Conservation (phyloP, 2,113 vertebrate species). For the Tor tambroides region DNA sequence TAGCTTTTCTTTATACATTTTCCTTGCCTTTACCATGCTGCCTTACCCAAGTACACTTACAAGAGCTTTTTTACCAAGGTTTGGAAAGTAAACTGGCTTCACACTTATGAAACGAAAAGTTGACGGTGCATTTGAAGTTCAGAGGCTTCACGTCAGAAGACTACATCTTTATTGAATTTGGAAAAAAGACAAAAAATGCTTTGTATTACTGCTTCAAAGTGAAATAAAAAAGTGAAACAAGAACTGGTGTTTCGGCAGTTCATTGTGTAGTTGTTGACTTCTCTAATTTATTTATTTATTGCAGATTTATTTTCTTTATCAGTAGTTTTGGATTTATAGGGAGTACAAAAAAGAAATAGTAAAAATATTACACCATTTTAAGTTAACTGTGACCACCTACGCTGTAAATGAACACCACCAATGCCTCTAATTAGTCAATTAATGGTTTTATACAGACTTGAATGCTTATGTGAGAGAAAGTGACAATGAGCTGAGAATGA, state of each 20-base stretch:
- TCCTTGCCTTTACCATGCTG: conserved; percentile 66
- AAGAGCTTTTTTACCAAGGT: conserved; percentile 50
- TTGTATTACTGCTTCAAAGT: conserved; percentile 75
- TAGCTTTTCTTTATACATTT: conserved; percentile 37
- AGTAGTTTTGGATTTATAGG: too few species aligned
- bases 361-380: too few species aligned
- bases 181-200: conserved; percentile 68
- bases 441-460: background rate
- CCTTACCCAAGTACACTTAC: conserved; percentile 66
- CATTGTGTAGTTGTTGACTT: background rate
- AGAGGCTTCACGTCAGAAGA: conserved; percentile 65
- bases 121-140: conserved; percentile 68
- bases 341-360: too few species aligned
- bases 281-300: background rate
- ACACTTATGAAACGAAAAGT: conserved; percentile 62
- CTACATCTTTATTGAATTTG: conserved; percentile 62
- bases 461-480: too few species aligned
- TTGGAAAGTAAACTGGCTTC: conserved; percentile 67
- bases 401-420: background rate
- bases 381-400: background rate
- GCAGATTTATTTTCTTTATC: too few species aligned
- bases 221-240: conserved; percentile 71
- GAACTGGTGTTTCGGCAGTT: background rate
- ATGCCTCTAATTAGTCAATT: background rate
- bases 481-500: too few species aligned